A percentile compares a stretch with the other conserved stretches of the same genome.
phyloP scores from a whole-genome alignment of 2,888 invertebrate species.

The Priocnemis perturbator region DNA sequence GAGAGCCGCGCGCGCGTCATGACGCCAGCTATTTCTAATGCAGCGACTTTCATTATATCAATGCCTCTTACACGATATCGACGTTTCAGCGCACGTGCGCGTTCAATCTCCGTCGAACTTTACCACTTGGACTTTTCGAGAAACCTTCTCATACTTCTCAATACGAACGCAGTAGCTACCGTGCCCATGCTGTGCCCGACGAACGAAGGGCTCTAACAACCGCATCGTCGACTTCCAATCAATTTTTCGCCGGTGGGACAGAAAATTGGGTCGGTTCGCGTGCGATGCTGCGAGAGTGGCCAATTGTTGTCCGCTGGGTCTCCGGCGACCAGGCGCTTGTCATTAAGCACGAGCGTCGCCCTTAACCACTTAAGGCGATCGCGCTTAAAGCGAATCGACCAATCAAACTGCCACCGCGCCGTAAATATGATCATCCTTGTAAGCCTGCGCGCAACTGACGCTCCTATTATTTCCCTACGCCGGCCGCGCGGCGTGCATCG shows the following conservation, averaged over 20 bases:
- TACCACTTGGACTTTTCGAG: too few relatives aligned
- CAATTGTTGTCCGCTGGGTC: conserved; percentile 37
- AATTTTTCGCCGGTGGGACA: too few relatives aligned
- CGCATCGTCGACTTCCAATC: too few relatives aligned
- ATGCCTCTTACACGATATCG: conserved; percentile 25
- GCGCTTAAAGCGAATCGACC: conserved; percentile 49
- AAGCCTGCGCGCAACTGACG: conserved; percentile 24
- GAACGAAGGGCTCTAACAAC: too few relatives aligned
- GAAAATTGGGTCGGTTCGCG: too few relatives aligned
- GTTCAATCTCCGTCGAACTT: too few relatives aligned
- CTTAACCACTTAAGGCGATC: conserved; percentile 51
- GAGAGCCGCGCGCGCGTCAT: conserved; percentile 29
- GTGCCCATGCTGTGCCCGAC: too few relatives aligned
- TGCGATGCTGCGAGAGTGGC: too few relatives aligned
- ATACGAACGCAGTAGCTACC: too few relatives aligned
- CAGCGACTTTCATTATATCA: conserved; percentile 41
- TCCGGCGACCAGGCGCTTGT: conserved; percentile 47
- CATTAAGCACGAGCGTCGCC: conserved; percentile 50
- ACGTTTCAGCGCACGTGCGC: conserved; percentile 21
- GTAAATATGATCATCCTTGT: conserved; percentile 40
- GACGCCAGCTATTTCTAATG: conserved; percentile 12
- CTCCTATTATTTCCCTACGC: not conserved
- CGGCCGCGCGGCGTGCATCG: too few relatives aligned
- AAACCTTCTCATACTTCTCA: too few relatives aligned
- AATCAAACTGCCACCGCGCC: conserved; percentile 28